phyloP scores from a whole-genome alignment of 2,797 vertebrate genomes.

The Cuculus canorus region DNA sequence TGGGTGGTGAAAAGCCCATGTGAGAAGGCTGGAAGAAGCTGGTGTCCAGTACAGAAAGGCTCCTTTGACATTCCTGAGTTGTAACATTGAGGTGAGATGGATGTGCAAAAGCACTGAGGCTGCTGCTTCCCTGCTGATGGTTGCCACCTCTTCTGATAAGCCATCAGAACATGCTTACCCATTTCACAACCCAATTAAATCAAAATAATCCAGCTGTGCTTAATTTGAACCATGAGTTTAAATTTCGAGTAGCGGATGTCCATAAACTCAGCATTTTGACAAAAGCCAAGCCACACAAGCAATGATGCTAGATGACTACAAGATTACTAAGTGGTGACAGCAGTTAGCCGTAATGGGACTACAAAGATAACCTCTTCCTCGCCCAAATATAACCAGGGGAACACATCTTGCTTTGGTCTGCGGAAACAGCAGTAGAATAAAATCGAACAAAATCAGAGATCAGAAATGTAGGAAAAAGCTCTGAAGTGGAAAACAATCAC shows the following conservation, averaged over 20 bases:
- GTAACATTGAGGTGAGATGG: not conserved
- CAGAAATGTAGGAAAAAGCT: not conserved
- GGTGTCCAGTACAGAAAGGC: not conserved
- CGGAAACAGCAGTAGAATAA: not conserved
- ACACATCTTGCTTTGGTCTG: not conserved
- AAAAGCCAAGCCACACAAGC: not conserved
- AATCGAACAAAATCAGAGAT: not conserved
- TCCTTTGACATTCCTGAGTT: not conserved
- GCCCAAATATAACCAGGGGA: not conserved
- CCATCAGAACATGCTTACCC: not conserved
- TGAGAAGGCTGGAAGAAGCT: not conserved
- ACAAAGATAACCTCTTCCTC: not conserved
- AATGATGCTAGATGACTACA: not conserved
- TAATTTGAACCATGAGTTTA: not conserved
- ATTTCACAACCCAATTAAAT: not conserved
- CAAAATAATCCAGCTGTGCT: not conserved
- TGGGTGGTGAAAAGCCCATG: not conserved
- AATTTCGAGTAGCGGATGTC: not conserved
- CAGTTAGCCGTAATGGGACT: accelerated
- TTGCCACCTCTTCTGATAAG: not conserved
- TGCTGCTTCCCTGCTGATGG: not conserved
- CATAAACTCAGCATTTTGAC: not conserved
- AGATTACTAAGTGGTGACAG: not conserved
- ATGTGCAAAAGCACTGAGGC: not conserved
- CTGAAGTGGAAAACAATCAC: not conserved